phyloP scores from a whole-genome alignment of 2,797 vertebrate species.

The Esox lucius region DNA sequence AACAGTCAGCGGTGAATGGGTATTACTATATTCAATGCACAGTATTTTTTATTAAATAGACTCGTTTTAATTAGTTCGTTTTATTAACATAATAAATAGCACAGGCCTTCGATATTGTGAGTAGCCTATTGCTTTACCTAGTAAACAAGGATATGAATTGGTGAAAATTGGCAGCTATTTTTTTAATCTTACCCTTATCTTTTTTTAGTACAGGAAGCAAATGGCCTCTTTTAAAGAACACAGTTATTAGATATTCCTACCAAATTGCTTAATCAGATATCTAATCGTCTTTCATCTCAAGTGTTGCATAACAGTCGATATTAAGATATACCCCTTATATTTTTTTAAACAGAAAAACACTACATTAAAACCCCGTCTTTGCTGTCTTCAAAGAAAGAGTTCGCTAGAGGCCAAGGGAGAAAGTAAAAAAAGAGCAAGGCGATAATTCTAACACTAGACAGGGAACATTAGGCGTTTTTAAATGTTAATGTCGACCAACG shows the following conservation, averaged over 20 bases:
- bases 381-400: slow-evolving; percentile 15
- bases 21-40: slow-evolving; percentile 49
- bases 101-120: slow-evolving; percentile 61
- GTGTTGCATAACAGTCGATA: slow-evolving; percentile 27
- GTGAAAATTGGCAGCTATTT: slow-evolving; percentile 25
- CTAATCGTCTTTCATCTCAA: slow-evolving; percentile 40
- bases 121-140: slow-evolving; percentile 29
- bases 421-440: slow-evolving; percentile 17
- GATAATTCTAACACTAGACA: slow-evolving; percentile 19
- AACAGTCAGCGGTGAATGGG: slow-evolving; percentile 39
- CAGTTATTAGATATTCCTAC: not conserved
- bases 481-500: slow-evolving; percentile 87
- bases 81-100: slow-evolving; percentile 46
- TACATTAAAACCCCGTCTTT: too few relatives aligned
- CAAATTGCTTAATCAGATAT: slow-evolving; percentile 22
- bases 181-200: not conserved
- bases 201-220: not conserved
- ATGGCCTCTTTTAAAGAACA: not conserved
- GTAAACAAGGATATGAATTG: slow-evolving; percentile 31
- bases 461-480: slow-evolving; percentile 52
- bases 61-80: slow-evolving; percentile 64
- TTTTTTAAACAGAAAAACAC: too few relatives aligned
- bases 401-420: slow-evolving; percentile 32
- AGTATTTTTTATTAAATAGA: slow-evolving; percentile 46
- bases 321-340: not conserved